phyloP scores from a whole-genome alignment of 2,113 vertebrate genomes.

The Peromyscus leucopus region DNA sequence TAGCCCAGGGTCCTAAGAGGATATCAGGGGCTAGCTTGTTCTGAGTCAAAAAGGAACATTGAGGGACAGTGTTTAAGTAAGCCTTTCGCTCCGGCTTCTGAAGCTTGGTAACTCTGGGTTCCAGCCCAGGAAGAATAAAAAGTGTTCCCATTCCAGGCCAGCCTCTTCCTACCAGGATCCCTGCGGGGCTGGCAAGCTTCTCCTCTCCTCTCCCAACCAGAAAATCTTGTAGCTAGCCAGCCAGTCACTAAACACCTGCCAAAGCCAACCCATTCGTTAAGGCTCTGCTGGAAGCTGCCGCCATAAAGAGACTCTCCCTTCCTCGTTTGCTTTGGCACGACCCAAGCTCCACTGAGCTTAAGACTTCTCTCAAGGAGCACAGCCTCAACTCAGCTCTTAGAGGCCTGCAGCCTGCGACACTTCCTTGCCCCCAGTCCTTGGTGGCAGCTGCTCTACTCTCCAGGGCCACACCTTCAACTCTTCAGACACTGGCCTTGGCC shows the following conservation, averaged over 20 bases:
- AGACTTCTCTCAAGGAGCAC: constrained; percentile 1
- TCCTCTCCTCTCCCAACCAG: constrained; percentile 41
- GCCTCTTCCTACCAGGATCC: constrained; percentile 42
- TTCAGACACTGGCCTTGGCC: background rate
- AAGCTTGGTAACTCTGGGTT: constrained; percentile 44
- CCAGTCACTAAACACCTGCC: constrained; percentile 46
- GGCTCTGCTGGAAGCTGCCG: constrained; percentile 60
- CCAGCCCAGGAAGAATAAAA: constrained; percentile 55
- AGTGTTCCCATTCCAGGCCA: constrained; percentile 28
- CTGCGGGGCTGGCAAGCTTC: background rate
- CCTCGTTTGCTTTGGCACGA: constrained; percentile 68
- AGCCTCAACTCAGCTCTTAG: background rate
- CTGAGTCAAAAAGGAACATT: background rate
- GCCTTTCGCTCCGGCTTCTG: constrained; percentile 39
- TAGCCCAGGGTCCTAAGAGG: background rate
- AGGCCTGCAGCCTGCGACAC: background rate
- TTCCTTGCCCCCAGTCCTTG: background rate
- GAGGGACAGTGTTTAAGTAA: background rate
- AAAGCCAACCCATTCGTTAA: constrained; percentile 70
- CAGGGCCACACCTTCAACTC: background rate
- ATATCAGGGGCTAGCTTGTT: background rate
- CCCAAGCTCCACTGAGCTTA: constrained; percentile 32
- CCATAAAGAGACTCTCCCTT: constrained; percentile 69
- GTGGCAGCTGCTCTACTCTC: background rate
- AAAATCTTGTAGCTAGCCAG: constrained; percentile 1